phyloP scores from a whole-genome alignment of 2,113 vertebrate species.

The Leiothrix lutea region DNA sequence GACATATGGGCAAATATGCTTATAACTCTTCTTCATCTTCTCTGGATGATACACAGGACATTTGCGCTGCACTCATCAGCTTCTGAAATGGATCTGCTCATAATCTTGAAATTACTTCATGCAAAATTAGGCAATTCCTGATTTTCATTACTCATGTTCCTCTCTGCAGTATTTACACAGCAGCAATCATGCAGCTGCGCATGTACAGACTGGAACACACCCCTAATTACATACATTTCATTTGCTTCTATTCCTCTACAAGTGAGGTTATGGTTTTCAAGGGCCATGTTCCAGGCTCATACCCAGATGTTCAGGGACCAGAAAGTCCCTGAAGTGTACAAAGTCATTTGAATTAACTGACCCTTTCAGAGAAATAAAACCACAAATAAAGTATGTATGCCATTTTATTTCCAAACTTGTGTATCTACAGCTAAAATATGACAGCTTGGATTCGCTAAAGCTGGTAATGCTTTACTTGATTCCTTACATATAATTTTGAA shows the following conservation, averaged over 20 bases:
- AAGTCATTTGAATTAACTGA: neutral
- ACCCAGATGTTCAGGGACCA: constrained; percentile 39
- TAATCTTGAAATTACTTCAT: constrained; percentile 24
- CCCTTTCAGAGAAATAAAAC: neutral
- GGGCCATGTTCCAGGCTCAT: neutral
- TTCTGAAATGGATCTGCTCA: neutral
- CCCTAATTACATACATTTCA: neutral
- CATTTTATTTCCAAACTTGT: neutral
- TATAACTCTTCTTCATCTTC: neutral
- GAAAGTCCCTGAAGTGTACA: neutral
- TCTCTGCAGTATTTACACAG: neutral
- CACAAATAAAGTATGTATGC: neutral
- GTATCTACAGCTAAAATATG: neutral
- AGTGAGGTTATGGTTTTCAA: neutral
- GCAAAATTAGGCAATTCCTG: neutral
- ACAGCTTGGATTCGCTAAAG: neutral
- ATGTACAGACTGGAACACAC: neutral
- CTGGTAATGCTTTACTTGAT: neutral
- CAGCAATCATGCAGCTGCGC: too few relatives aligned
- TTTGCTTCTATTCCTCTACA: neutral
- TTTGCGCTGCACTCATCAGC: neutral
- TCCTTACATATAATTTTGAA: neutral
- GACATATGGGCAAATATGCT: neutral
- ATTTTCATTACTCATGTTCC: constrained; percentile 15
- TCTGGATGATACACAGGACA: neutral